Evolutionary conservation across 37 sponge, comb jelly and placozoan genomes (phyloP).

Genomic region (Ephydatia muelleri): DNA sequence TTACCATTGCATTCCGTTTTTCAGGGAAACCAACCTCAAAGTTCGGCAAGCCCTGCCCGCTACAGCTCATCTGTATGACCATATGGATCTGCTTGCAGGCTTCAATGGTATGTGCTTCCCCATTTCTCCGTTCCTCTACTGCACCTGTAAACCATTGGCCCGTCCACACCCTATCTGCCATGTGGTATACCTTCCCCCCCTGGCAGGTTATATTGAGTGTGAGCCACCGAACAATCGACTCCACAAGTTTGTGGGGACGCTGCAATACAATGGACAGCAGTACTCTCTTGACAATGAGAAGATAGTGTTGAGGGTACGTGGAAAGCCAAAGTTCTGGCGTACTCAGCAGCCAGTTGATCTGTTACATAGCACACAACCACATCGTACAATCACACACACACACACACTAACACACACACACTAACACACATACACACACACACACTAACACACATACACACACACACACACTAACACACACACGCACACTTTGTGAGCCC

Average conservation of each 20-base stretch:
- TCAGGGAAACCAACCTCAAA: conserved; percentile 96
- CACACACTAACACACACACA: no score
- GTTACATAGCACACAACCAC: no score
- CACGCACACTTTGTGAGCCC: no score
- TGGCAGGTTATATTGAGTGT: conserved; percentile 79
- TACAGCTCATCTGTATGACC: conserved; percentile 60
- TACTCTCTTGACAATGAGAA: conserved; percentile 86
- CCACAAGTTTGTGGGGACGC: conserved; percentile 92
- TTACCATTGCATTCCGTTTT: not conserved
- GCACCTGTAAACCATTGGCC: not conserved
- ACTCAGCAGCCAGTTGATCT: conserved; percentile 40
- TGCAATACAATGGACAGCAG: conserved; percentile 58
- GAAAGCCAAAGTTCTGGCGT: conserved; percentile 3
- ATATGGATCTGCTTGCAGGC: conserved; percentile 41
- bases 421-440: no score
- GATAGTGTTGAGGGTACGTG: conserved; percentile 80
- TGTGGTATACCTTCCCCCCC: not conserved
- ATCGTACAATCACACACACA: no score
- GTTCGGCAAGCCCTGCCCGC: conserved; percentile 82
- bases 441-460: no score
- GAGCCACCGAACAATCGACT: conserved; percentile 96
- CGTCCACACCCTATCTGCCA: no score
- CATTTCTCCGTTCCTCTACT: not conserved
- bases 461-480: no score
- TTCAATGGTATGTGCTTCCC: conserved; percentile 81